phyloP scores from a whole-genome alignment of 1,140 invertebrate genomes.

The Ephestia elutella region DNA sequence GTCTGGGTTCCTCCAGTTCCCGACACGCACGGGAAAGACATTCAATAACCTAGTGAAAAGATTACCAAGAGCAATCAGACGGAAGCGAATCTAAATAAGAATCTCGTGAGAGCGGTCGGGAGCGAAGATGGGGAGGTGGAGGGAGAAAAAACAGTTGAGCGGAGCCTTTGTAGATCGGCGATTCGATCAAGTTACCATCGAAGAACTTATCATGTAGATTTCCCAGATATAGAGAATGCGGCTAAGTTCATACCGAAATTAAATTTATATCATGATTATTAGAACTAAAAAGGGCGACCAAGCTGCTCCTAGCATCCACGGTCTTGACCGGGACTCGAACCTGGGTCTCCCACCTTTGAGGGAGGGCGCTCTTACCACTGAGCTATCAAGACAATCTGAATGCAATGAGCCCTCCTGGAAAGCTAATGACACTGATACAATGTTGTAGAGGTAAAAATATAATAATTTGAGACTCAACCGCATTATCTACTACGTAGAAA shows the following conservation, averaged over 20 bases:
- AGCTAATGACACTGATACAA: not conserved
- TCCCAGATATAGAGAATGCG: slow-evolving; percentile 42
- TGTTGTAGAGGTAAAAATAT: not conserved
- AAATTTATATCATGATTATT: not conserved
- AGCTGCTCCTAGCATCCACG: slow-evolving; percentile 38
- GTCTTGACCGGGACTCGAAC: slow-evolving; percentile 74
- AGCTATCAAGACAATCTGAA: slow-evolving; percentile 73
- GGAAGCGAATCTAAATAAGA: slow-evolving; percentile 75
- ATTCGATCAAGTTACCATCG: slow-evolving; percentile 64
- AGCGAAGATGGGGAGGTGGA: slow-evolving; percentile 37
- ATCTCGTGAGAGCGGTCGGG: slow-evolving; percentile 67
- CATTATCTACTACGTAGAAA: slow-evolving; percentile 7
- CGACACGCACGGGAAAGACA: slow-evolving; percentile 68
- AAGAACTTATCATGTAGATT: slow-evolving; percentile 52
- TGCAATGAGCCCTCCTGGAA: slow-evolving; percentile 33
- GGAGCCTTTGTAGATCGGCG: slow-evolving; percentile 58
- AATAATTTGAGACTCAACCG: slow-evolving; percentile 12
- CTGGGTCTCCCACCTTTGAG: slow-evolving; percentile 59
- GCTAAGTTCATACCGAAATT: slow-evolving; percentile 23
- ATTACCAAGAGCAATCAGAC: slow-evolving; percentile 74
- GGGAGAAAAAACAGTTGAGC: slow-evolving; percentile 61
- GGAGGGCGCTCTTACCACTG: slow-evolving; percentile 69
- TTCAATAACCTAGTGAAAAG: slow-evolving; percentile 73
- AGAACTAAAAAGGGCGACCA: slow-evolving; percentile 14
- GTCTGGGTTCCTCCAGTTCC: slow-evolving; percentile 42